A percentile compares a stretch with the other conserved stretches of the same genome.
These are phyloP conservation scores for Dinoponera quadriceps DNA, from an alignment of 1,140 invertebrate genomes.

Conservation along the genomic window DNA sequence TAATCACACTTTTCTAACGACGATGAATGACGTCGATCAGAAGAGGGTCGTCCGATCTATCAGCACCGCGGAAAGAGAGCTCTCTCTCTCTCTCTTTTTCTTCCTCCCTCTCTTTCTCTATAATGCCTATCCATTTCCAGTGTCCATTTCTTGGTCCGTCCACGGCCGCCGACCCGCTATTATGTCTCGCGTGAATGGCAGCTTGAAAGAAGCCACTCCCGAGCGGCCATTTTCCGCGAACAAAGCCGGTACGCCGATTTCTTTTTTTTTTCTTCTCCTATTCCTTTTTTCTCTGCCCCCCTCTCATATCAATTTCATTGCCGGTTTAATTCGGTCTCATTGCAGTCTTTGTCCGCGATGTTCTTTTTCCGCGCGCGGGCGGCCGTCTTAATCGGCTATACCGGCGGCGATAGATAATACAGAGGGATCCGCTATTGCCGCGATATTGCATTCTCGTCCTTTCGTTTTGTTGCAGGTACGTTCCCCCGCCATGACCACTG, in stretches of 20 bases:
- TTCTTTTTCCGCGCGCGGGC: not conserved
- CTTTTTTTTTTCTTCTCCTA: not conserved
- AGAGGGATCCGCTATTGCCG: not conserved
- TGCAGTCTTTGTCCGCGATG: conserved; percentile 23
- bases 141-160: conserved; percentile 19
- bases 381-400: conserved; percentile 34
- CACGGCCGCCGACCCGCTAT: conserved; percentile 17
- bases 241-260: conserved; percentile 28
- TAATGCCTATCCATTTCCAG: conserved; percentile 25
- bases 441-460: conserved; percentile 4
- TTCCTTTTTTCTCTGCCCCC: too few relatives aligned
- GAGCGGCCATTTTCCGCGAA: conserved; percentile 22
- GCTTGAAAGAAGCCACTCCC: conserved; percentile 47
- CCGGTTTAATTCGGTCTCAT: conserved; percentile 40
- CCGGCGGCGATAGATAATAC: conserved; percentile 18
- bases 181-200: conserved; percentile 45
- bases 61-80: not conserved
- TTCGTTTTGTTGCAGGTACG: conserved; percentile 36
- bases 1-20: conserved; percentile 29
- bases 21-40: conserved; percentile 16
- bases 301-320: conserved; percentile 29
- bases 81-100: not conserved
- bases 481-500: not conserved
- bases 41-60: not conserved
- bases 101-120: not conserved